phyloP scores from a whole-genome alignment of 2,113 vertebrate genomes.

The Cololabis saira region DNA sequence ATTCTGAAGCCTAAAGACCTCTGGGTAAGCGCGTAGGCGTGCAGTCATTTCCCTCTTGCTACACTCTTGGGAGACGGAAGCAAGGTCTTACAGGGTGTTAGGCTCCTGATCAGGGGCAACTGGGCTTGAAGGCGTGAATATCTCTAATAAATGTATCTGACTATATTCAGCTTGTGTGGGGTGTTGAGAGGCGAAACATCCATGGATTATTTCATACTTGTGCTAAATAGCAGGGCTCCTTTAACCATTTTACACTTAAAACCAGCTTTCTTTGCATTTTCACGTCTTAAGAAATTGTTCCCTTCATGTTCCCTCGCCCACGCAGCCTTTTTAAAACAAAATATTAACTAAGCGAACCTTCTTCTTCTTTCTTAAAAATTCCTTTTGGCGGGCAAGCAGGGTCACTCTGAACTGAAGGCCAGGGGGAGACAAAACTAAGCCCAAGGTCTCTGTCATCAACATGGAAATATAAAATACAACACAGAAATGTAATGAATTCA shows the following conservation, averaged over 20 bases:
- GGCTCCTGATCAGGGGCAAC: constrained; percentile 19
- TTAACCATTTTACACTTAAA: constrained; percentile 7
- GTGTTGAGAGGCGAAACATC: not conserved
- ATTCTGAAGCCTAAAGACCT: constrained; percentile 60
- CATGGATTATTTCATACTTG: not conserved
- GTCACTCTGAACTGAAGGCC: not conserved
- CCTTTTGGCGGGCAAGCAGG: not conserved
- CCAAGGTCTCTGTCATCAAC: constrained; percentile 8
- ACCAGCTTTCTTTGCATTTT: not conserved
- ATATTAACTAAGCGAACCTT: constrained; percentile 26
- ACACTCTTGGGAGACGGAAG: constrained; percentile 20
- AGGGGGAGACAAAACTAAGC: constrained; percentile 22
- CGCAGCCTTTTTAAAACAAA: constrained; percentile 22
- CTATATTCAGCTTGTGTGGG: not conserved
- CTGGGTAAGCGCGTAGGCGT: constrained; percentile 29
- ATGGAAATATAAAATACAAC: not conserved
- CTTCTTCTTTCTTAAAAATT: not conserved
- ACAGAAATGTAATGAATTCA: constrained; percentile 23
- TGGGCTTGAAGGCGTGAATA: constrained; percentile 20
- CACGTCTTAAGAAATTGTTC: not conserved
- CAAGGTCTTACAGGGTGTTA: constrained; percentile 35
- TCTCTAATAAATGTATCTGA: constrained; percentile 29
- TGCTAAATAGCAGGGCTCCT: not conserved
- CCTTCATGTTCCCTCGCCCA: not conserved
- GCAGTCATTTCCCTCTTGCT: constrained; percentile 35